Conservation (phyloP, 2,888 invertebrate genomes). For the Germaria angustata region DNA sequence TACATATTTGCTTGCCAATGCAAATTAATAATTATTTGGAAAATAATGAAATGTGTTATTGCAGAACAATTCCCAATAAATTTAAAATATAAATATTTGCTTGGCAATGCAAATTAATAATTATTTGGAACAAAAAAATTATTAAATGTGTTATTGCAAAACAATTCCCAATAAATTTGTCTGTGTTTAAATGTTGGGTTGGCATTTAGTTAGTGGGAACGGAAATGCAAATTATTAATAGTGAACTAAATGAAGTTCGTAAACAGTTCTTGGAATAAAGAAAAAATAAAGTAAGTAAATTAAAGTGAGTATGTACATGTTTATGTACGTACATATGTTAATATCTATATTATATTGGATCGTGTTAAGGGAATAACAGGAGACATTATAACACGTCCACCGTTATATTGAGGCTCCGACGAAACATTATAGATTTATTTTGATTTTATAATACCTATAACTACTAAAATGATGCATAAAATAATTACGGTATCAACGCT, state of each 20-base stretch:
- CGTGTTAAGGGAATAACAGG: background rate
- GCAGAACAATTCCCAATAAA: no score
- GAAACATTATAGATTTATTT: conserved; percentile 26
- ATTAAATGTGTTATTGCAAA: conserved; percentile 8
- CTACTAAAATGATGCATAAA: conserved; percentile 11
- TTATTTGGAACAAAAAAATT: no score
- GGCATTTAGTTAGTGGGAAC: no score
- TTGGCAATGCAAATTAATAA: no score
- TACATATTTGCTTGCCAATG: no score
- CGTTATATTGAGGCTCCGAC: conserved; percentile 47
- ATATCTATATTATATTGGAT: background rate
- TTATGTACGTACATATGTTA: background rate
- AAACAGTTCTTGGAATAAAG: conserved; percentile 7
- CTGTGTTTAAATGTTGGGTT: no score
- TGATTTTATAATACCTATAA: background rate
- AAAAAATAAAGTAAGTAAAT: conserved; percentile 3
- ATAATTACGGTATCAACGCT: conserved; percentile 38
- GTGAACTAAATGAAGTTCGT: conserved; percentile 6
- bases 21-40: no score
- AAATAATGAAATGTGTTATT: no score
- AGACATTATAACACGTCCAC: conserved; percentile 29
- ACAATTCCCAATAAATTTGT: no score
- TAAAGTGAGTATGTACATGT: conserved; percentile 1
- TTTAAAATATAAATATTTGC: no score
- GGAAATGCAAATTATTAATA: background rate